Base-by-base conservation (phyloP, 2,888 invertebrate genomes). In the Erannis defoliaria region DNA sequence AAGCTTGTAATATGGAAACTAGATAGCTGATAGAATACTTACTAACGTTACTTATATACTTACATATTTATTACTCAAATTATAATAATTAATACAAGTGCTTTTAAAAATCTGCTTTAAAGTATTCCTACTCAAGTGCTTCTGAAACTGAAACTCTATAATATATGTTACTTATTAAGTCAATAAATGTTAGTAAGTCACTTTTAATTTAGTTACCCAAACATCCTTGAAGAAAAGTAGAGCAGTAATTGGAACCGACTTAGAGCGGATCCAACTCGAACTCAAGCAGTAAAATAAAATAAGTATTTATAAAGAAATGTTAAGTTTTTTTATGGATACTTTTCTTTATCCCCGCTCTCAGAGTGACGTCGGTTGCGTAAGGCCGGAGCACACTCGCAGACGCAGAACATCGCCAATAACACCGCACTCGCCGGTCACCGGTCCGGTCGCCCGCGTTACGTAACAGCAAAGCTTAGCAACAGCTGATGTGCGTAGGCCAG, bases 401-500 rank as follows among this genome's bases (percentile, higher is more conserved):
- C n/a, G n/a, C n/a, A 45, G 43, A 16, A 23, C 26, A 26, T 55
- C 26, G 26, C 10, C 55, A 54, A 45, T 26, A 55, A 35, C 26
- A n/a, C 37, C 35, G 35, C 37, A 10, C 35, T 35, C 23, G 43
- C 29, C 8, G 45, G n/a, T n/a, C n/a, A n/a, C 21, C 35, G n/a
- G n/a, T n/a, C 33, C 43, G 53, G 14, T 51, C 18, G 51, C 18
- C 37, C 38, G 10, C 38, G 4, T 26, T 26, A 26, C 10, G 21
- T 59, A 33, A 46, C 40, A 18, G n/a, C n/a, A 3, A 51, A 58
- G 5, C 14, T 12, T 9, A 12, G 23, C 40, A 53, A 59, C 53
- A 53, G 59, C 59, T 59, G 53, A 51, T 14, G n/a, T 38, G 38
- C 53, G 59, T 59, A 53, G 58, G 58, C 53, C 58, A 59, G 23